A percentile compares a stretch with the other conserved stretches of the same genome.
phyloP scores from a whole-genome alignment of 2,113 vertebrate genomes.

The Cyanoramphus novaezelandiae region DNA sequence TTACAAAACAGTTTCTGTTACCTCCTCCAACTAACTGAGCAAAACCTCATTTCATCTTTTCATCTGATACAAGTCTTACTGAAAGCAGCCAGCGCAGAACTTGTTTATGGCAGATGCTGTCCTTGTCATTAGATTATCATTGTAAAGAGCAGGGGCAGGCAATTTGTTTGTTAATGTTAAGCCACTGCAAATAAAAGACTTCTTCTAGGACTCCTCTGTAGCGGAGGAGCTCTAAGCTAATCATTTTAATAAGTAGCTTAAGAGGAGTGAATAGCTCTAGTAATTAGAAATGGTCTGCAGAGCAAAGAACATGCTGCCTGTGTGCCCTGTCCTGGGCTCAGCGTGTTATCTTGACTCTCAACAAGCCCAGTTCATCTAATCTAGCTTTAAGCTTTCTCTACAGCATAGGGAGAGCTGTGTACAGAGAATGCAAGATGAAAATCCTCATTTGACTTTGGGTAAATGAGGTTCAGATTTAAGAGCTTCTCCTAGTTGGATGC shows the following conservation, averaged over 20 bases:
- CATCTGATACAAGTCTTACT: not conserved
- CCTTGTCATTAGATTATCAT: constrained; percentile 8
- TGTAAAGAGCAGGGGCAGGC: not conserved
- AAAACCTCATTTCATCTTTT: constrained; percentile 2
- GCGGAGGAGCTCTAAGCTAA: not conserved
- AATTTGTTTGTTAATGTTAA: constrained; percentile 2
- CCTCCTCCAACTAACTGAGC: not conserved
- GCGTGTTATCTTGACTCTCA: not conserved
- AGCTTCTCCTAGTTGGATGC: not conserved
- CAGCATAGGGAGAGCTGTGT: not conserved
- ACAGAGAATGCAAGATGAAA: not conserved
- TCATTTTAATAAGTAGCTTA: not conserved
- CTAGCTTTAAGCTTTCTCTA: not conserved
- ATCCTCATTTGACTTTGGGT: not conserved
- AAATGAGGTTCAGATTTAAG: too few species aligned
- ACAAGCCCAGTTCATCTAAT: not conserved
- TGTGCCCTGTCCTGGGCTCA: not conserved
- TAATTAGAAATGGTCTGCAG: not conserved
- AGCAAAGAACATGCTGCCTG: fast-evolving
- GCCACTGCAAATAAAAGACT: not conserved
- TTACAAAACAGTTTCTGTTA: not conserved
- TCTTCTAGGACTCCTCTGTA: not conserved
- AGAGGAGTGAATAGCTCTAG: not conserved
- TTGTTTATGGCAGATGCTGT: not conserved
- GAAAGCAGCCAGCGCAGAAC: not conserved